Percentiles rank a stretch among this genome's conserved stretches.
Evolutionary conservation across 2,113 vertebrate species (phyloP).

Genomic region (Leptocoma aspasia): DNA sequence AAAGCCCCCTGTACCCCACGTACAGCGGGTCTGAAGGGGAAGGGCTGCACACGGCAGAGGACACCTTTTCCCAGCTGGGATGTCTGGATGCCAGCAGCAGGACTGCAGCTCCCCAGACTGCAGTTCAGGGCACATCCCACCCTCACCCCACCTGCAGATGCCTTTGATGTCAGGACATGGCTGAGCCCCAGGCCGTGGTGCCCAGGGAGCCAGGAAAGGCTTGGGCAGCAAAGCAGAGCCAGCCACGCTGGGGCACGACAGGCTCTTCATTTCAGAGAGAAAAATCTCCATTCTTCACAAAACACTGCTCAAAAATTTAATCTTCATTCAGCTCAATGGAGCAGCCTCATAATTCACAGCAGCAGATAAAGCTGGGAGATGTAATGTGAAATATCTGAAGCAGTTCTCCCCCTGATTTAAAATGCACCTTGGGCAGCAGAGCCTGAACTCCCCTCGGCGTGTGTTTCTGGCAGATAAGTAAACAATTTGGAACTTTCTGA

Average conservation of each 20-base stretch:
- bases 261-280: conserved; percentile 5
- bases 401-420: conserved; percentile 73
- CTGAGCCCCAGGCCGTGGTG: background rate
- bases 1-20: background rate
- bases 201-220: background rate
- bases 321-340: conserved; percentile 80
- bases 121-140: background rate
- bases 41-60: background rate
- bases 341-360: conserved; percentile 83
- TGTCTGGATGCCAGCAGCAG: background rate
- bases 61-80: background rate
- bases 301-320: conserved; percentile 60
- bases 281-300: conserved; percentile 74
- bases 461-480: conserved; percentile 91
- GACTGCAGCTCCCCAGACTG: background rate
- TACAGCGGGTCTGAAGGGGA: background rate
- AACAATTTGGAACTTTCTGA: conserved; percentile 83
- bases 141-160: background rate
- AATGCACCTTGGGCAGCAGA: conserved; percentile 86
- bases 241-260: background rate
- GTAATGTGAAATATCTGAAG: conserved; percentile 76
- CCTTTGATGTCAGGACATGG: background rate
- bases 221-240: background rate
- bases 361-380: conserved; percentile 78
- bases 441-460: conserved; percentile 80